Conservation (phyloP, 2,113 vertebrate genomes). For the Hippocampus mohnikei region DNA sequence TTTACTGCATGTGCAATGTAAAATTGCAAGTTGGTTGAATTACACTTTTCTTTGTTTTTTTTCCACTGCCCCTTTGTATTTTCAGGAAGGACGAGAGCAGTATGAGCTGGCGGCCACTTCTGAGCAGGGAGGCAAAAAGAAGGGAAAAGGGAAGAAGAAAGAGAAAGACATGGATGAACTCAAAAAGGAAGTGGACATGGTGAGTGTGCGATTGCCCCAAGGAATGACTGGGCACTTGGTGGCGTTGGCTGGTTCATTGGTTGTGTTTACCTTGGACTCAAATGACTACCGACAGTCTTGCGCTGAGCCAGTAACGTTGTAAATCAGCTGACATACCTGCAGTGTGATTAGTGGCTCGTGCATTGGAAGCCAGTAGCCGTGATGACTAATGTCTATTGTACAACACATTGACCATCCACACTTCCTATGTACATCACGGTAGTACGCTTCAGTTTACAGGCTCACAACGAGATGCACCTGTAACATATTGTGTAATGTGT, state of each 20-base stretch:
- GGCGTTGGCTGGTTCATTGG: no score
- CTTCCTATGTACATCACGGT: no score
- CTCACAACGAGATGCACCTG: neutral
- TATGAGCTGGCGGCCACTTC: conserved; percentile 96
- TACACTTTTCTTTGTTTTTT: neutral
- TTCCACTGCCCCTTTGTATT: neutral
- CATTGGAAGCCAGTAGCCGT: no score
- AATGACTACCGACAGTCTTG: no score
- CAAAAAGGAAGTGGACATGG: conserved; percentile 93
- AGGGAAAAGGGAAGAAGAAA: conserved; percentile 79
- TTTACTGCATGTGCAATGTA: neutral
- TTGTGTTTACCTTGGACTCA: no score
- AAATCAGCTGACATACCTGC: no score
- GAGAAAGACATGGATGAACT: conserved; percentile 91
- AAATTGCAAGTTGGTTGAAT: neutral
- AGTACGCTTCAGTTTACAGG: no score
- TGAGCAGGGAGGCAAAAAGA: conserved; percentile 84
- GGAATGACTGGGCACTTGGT: neutral
- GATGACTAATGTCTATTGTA: no score
- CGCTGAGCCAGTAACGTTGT: no score
- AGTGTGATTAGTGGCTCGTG: no score
- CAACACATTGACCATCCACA: no score
- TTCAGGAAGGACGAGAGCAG: conserved; percentile 89
- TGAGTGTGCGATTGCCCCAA: conserved; percentile 37
- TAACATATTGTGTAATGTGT: conserved; percentile 33